These are phyloP conservation scores for Peromyscus polionotus DNA, from an alignment of 2,113 vertebrate species.

Conservation along the genomic window DNA sequence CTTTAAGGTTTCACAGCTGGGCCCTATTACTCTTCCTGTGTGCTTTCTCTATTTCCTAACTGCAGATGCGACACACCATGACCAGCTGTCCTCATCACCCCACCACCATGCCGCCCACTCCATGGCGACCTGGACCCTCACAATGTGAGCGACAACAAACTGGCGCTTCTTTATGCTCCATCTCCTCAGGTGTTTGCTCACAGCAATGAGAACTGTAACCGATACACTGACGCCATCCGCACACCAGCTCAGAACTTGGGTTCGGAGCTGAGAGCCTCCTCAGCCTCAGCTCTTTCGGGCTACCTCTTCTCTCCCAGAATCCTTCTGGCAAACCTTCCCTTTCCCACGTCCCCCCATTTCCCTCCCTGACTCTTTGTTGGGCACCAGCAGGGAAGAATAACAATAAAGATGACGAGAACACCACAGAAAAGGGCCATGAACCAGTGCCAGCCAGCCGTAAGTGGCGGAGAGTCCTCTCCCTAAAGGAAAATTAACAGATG, in stretches of 20 bases:
- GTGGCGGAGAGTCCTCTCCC: not conserved
- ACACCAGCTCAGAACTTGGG: not conserved
- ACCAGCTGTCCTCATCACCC: not conserved
- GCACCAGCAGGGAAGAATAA: not conserved
- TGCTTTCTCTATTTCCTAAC: not conserved
- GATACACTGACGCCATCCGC: not conserved
- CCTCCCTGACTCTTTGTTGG: not conserved
- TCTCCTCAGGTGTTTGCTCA: not conserved
- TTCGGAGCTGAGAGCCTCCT: too few relatives aligned
- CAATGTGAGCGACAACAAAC: not conserved
- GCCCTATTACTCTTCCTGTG: not conserved
- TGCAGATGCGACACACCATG: not conserved
- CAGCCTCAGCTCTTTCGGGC: not conserved
- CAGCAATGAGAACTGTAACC: not conserved
- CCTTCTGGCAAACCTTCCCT: not conserved
- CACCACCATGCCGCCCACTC: not conserved
- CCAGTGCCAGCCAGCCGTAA: not conserved
- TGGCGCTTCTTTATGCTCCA: not conserved
- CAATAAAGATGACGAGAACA: not conserved
- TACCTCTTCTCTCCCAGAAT: not conserved
- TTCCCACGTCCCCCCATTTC: not conserved
- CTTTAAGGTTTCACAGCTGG: not conserved
- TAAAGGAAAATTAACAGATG: constrained; percentile 55
- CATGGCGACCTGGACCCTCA: not conserved
- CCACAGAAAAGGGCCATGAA: not conserved